Evolutionary conservation across 1,140 invertebrate genomes (phyloP), one percentile per base, ranked within the genome.

Genomic region (Bombus waltoni): DNA sequence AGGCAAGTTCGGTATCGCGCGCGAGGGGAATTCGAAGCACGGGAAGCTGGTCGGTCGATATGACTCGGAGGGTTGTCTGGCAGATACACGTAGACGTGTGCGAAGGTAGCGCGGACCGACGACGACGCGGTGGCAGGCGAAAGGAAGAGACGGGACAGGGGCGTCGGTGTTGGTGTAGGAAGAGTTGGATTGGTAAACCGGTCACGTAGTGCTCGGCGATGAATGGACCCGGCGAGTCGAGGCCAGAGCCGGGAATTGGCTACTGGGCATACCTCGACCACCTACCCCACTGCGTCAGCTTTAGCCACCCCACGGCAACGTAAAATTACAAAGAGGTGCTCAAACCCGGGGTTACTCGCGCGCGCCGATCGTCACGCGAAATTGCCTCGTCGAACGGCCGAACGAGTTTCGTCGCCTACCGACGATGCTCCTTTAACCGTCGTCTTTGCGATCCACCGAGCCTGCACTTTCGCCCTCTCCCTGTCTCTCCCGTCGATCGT

Each of bases 141-240:
- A 79, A 81, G 77, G 62, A 15, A 32, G 81, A 86, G 83, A 88
- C 47, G 25, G 77, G 57, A 81, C 57, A 65, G 57, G 47, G 59
- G 57, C 82, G 90, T 77, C 79, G 77, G 74, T 62, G 79, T 83
- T 89, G 88, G 89, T 89, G 92, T 87, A 91, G 92, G 87, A 90
- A 92, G 90, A 92, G 92, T 88, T 87, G 91, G 92, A 94, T 95
- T 94, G 92, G 94, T 94, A 95, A 95, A 94, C 94, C 93, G 93
- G 94, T 95, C 95, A 95, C 95, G 94, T 95, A 95, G 92, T 94
- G 92, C 93, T 89, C 94, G 91, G 93, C 94, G 93, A 95, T 95
- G 94, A 95, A 95, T 95, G 95, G 94, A 95, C 93, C 94, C 94
- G 93, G 92, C 94, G 94, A 94, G 92, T 94, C 93, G 94, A 94